Evolutionary conservation across 2,113 vertebrate genomes (phyloP), one percentile per base, ranked within the genome.

Genomic region (Limanda limanda): DNA sequence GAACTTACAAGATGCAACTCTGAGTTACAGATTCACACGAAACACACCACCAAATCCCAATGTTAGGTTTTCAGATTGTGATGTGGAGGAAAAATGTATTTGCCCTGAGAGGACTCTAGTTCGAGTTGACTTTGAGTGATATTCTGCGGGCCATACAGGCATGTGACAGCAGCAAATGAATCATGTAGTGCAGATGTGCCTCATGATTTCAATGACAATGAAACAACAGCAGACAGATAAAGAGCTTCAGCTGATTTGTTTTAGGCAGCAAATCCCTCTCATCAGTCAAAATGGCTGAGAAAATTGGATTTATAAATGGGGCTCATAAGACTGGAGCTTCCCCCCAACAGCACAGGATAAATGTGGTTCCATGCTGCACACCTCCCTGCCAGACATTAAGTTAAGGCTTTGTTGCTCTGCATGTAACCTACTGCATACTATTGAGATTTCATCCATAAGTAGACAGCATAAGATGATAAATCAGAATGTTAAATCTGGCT

Each of bases 231-330:
- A 72, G 74, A 59, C 62, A 80, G 79, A 91, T 91, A 87, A 88
- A 88, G 76, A 84, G 86, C 82, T 92, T 86, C 81, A 75, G 88
- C 77, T 83, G 83, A 52, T 92, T 91, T 85, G 82, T 90, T 86
- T 83, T 69, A 77, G 84, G 72, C 60, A 24, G 60, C 71, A 92
- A 92, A 91, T 92, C 86, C 86, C 56, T 83, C 72, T 84, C 86
- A 91, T 92, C 83, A 86, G 58, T 85, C 87, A 74, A 88, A 91
- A 90, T 75, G 76, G 56, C 75, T 79, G 57, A 59, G 83, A 79
- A 93, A 91, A 92, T 63, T 91, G 86, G 89, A 91, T 90, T 92
- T 90, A 76, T 74, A 83, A 68, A 79, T 86, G 9, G 72, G 74
- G 72, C 73, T 68, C 72, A 68, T 84, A 83, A 88, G 82, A 83